Percentiles rank a stretch among this genome's conserved stretches.
These are phyloP conservation scores for Meteorus colon DNA, from an alignment of 2,888 invertebrate genomes.

Conservation along the genomic window DNA sequence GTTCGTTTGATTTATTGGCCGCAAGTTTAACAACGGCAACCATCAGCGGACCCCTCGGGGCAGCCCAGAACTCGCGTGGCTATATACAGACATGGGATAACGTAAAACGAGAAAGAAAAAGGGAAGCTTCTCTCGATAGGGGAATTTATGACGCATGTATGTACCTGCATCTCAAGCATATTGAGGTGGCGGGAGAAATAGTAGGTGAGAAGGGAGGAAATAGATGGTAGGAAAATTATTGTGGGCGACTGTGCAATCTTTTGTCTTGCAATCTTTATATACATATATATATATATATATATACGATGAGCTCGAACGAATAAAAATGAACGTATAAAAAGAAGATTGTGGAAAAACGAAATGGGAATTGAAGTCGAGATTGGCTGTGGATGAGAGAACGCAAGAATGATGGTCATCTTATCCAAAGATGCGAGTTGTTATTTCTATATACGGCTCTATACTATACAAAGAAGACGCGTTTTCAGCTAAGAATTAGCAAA, in stretches of 20 bases:
- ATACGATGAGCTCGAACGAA: slow-evolving; percentile 12
- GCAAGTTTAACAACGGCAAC: slow-evolving; percentile 66
- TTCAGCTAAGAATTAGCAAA: slow-evolving; percentile 69
- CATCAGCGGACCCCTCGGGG: slow-evolving; percentile 55
- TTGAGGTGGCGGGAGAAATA: slow-evolving; percentile 19
- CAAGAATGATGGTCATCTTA: slow-evolving; percentile 36
- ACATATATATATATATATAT: slow-evolving; percentile 1
- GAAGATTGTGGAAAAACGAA: slow-evolving; percentile 24
- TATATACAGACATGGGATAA: slow-evolving; percentile 24
- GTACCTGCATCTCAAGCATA: slow-evolving; percentile 59
- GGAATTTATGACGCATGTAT: slow-evolving; percentile 66
- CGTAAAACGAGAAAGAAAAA: slow-evolving; percentile 38
- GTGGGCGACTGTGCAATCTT: slow-evolving; percentile 41
- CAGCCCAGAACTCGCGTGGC: background rate
- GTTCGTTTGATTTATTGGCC: slow-evolving; percentile 67
- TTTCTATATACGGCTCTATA: slow-evolving; percentile 50
- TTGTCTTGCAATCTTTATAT: slow-evolving; percentile 17
- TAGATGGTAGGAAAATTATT: slow-evolving; percentile 25
- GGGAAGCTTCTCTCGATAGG: slow-evolving; percentile 57
- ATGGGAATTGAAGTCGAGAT: slow-evolving; percentile 32
- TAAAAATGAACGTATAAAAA: slow-evolving; percentile 13
- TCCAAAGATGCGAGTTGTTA: slow-evolving; percentile 62
- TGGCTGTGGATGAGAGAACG: slow-evolving; percentile 44
- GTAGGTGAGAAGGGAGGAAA: slow-evolving; percentile 4
- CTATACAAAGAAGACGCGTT: slow-evolving; percentile 53